A percentile compares a stretch with the other conserved stretches of the same genome.
Evolutionary conservation across 1,140 invertebrate species (phyloP).

Genomic region (Drosophila biarmipes): DNA sequence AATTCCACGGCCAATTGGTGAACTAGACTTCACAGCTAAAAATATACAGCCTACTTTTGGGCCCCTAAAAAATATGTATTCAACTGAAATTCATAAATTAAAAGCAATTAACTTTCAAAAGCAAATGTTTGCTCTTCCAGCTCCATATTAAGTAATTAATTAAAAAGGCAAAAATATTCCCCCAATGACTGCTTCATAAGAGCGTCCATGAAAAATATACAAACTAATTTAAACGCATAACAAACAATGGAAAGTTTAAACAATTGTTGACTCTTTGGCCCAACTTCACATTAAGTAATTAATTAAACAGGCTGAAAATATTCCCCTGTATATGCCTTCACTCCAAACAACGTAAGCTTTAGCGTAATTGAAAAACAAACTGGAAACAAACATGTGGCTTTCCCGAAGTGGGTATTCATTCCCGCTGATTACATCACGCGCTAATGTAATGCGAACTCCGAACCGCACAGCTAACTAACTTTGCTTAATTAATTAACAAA

Average conservation of each 20-base stretch:
- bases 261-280: slow-evolving; percentile 5
- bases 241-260: slow-evolving; percentile 1
- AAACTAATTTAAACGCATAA: not conserved
- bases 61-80: not conserved
- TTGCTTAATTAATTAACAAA: slow-evolving; percentile 61
- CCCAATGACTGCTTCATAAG: not conserved
- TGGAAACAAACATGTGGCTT: slow-evolving; percentile 11
- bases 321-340: not conserved
- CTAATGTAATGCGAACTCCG: slow-evolving; percentile 24
- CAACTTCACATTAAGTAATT: slow-evolving; percentile 28
- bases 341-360: slow-evolving; percentile 13
- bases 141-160: slow-evolving; percentile 17
- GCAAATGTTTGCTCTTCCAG: slow-evolving; percentile 1
- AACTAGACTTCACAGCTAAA: not conserved
- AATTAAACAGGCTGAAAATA: slow-evolving; percentile 11
- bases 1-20: not conserved
- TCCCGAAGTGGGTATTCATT: slow-evolving; percentile 19
- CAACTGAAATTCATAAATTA: not conserved
- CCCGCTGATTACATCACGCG: slow-evolving; percentile 50
- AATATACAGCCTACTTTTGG: slow-evolving; percentile 32
- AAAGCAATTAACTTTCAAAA: not conserved
- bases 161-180: slow-evolving; percentile 5
- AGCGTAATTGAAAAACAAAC: slow-evolving; percentile 26
- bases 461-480: slow-evolving; percentile 22
- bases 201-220: not conserved